Conservation (phyloP, 2,888 invertebrate species). For the Oscheius onirici region DNA sequence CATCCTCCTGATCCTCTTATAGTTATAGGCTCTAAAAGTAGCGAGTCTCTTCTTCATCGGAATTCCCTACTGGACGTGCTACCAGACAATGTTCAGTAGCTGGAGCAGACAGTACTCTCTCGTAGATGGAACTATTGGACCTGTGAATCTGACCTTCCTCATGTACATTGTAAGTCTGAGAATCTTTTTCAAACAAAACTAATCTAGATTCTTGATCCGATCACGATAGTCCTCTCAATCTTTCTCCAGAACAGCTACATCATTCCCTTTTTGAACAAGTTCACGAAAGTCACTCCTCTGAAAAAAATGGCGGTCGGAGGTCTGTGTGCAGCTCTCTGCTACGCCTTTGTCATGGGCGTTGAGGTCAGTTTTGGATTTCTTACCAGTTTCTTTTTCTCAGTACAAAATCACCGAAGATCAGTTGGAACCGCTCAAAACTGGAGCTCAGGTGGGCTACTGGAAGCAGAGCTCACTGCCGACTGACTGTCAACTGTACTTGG, state of each 20-base stretch:
- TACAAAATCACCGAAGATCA: neutral
- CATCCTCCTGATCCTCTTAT: neutral
- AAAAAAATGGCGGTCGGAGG: conserved; percentile 15
- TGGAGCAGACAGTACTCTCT: neutral
- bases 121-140: neutral
- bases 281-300: neutral
- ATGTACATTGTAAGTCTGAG: neutral
- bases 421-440: neutral
- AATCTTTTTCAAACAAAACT: neutral
- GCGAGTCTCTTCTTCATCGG: conserved; percentile 18
- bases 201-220: neutral
- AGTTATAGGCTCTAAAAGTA: neutral
- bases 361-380: neutral
- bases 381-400: neutral
- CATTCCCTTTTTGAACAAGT: conserved; percentile 12
- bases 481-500: neutral
- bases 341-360: neutral
- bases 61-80: conserved; percentile 12
- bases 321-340: neutral
- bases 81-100: neutral
- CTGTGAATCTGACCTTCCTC: neutral
- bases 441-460: neutral
- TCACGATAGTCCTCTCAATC: neutral
- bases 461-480: neutral
- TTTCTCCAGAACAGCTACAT: neutral